A percentile compares a stretch with the other conserved stretches of the same genome.
Conservation (phyloP, 1,140 invertebrate species). For the Heliothis virescens region DNA sequence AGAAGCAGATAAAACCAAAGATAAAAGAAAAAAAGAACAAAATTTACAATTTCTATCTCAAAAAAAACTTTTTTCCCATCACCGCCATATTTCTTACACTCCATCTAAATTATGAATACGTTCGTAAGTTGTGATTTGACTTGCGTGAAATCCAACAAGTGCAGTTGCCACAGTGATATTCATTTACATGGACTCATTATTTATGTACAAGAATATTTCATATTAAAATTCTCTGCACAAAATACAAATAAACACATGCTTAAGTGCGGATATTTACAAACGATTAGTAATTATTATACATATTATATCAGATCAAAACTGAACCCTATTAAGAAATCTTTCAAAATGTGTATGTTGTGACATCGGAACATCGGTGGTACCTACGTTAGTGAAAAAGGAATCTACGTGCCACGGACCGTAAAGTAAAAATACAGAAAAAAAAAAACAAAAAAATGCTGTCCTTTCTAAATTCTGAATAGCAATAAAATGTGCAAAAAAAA, state of each 20-base stretch:
- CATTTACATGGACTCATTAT: no score
- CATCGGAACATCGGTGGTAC: background rate
- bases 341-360: background rate
- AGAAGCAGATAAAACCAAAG: background rate
- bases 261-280: background rate
- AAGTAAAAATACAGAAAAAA: constrained; percentile 6
- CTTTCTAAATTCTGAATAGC: constrained; percentile 13
- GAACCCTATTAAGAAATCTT: background rate
- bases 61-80: background rate
- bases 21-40: background rate
- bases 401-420: background rate
- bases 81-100: no score
- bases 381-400: background rate
- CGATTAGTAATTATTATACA: no score
- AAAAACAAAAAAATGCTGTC: background rate
- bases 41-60: background rate
- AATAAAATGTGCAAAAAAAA: constrained; percentile 1
- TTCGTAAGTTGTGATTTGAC: no score
- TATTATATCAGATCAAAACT: background rate
- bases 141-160: no score
- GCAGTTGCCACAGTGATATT: no score
- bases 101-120: no score
- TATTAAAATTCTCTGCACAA: no score
- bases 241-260: no score
- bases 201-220: no score